Percentiles rank a stretch among this genome's conserved stretches.
These are phyloP conservation scores for Coenonympha arcania DNA, from an alignment of 2,888 invertebrate species.

Conservation along the genomic window DNA sequence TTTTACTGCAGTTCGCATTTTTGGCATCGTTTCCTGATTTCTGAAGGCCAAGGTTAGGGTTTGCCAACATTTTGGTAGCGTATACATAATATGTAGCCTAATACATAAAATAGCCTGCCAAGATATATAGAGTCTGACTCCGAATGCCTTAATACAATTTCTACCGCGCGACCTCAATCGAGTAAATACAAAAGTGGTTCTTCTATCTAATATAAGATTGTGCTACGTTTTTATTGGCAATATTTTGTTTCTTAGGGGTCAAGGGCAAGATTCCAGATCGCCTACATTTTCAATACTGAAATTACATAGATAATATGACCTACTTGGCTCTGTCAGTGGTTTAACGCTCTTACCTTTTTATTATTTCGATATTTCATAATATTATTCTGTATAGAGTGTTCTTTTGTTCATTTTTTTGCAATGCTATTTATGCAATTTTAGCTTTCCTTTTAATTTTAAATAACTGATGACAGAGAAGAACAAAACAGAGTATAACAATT, in stretches of 20 bases:
- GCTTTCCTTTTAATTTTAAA: too few relatives aligned
- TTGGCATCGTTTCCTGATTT: slow-evolving; percentile 4
- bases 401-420: too few relatives aligned
- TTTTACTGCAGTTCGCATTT: slow-evolving; percentile 1
- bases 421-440: too few relatives aligned
- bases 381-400: too few relatives aligned
- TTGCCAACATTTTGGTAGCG: background rate
- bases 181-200: background rate
- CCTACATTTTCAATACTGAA: background rate
- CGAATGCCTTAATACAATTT: background rate
- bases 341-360: too few relatives aligned
- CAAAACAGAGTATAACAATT: too few relatives aligned
- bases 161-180: background rate
- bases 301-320: background rate
- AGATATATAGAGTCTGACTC: background rate
- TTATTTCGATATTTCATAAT: too few relatives aligned
- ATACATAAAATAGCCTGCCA: background rate
- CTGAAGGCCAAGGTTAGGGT: background rate
- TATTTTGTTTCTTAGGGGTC: background rate
- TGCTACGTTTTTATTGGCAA: background rate
- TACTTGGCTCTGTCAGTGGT: background rate
- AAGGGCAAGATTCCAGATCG: background rate
- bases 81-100: too few relatives aligned
- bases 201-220: background rate
- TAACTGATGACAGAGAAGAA: too few relatives aligned